A percentile compares a stretch with the other conserved stretches of the same genome.
Evolutionary conservation across 2,888 invertebrate species (phyloP).

Genomic region (Drosophila villosipedis): DNA sequence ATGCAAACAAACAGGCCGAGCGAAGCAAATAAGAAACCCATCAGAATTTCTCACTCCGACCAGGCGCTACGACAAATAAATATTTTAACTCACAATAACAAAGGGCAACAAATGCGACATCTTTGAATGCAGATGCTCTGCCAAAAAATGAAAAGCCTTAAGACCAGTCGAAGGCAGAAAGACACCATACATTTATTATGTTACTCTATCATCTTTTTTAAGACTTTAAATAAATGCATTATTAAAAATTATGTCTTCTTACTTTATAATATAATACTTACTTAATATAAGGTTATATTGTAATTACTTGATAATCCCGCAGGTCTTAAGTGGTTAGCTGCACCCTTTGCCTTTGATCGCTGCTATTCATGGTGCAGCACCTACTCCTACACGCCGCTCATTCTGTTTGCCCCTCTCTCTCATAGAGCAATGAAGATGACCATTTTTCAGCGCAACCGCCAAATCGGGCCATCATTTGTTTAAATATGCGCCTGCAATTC

Average conservation of each 20-base stretch:
- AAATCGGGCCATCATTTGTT: conserved; percentile 84
- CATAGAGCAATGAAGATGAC: conserved; percentile 66
- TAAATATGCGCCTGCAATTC: conserved; percentile 84
- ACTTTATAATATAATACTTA: no score
- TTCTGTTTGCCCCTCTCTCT: conserved; percentile 8
- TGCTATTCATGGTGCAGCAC: conserved; percentile 11
- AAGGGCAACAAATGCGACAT: conserved; percentile 59
- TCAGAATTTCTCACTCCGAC: conserved; percentile 82
- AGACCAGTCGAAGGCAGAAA: conserved; percentile 23
- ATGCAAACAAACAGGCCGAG: conserved; percentile 64
- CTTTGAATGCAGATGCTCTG: conserved; percentile 33
- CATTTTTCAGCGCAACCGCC: conserved; percentile 61
- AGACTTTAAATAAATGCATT: not conserved
- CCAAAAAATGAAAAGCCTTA: conserved; percentile 9
- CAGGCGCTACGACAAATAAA: conserved; percentile 83
- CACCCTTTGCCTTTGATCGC: not conserved
- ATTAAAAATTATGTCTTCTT: not conserved
- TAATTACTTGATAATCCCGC: conserved; percentile 2
- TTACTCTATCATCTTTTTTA: not conserved
- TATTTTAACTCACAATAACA: conserved; percentile 82
- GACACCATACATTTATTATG: not conserved
- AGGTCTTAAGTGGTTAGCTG: not conserved
- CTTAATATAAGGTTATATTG: no score
- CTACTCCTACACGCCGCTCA: not conserved
- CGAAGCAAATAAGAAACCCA: conserved; percentile 79